Base-by-base conservation (phyloP, 2,888 invertebrate genomes). In the Caenorhabditis zanzibari region DNA sequence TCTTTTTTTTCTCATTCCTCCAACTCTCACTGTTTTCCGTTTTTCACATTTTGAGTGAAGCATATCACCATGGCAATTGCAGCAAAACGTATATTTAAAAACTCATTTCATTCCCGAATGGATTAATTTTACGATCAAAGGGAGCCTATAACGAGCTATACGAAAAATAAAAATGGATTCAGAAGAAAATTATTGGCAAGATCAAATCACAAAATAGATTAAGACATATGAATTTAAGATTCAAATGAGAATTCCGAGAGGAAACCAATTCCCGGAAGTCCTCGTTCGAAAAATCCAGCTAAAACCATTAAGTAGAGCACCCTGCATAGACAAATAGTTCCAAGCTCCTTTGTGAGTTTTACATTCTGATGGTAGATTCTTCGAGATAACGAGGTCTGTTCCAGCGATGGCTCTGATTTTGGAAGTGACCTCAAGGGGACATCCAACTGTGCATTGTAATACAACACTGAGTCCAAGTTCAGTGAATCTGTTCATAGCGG, bases 401-500 rank as follows among this genome's bases (percentile, higher is more conserved):
- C 71, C 79, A 1, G 71, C 38, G 63, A 69, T 63, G 26, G 79
- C 79, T 44, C 61, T 52, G 6, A 72, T 26, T 22, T 54, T 79
- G 3, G 79, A 71, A 32, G 54, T 96, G 77, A 97, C 95, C 92
- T 95, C 95, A 92, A 97, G 95, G 24, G 97, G 97, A 93, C 98
- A 98, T 22, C 96, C 95, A 83, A 96, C 92, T 77, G 96, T 73
- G 28, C 73, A 95, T 83, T 95, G 95, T 76, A 96, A 95, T 72
- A 96, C 93, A 92, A 96, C 95, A 94, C 93, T 91, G 94, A 93
- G 86, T 87, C 91, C 91, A 92, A 85, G 84, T 19, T 77, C 54
- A n/a, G 86, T 58, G 52, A 85, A 26, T 22, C 56, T 47, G 28
- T 83, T 82, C 38, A 81, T 63, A 32, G 68, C 49, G 44, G 71